These are phyloP conservation scores for Ischnura elegans DNA, from an alignment of 2,888 invertebrate species.

Conservation along the genomic window DNA sequence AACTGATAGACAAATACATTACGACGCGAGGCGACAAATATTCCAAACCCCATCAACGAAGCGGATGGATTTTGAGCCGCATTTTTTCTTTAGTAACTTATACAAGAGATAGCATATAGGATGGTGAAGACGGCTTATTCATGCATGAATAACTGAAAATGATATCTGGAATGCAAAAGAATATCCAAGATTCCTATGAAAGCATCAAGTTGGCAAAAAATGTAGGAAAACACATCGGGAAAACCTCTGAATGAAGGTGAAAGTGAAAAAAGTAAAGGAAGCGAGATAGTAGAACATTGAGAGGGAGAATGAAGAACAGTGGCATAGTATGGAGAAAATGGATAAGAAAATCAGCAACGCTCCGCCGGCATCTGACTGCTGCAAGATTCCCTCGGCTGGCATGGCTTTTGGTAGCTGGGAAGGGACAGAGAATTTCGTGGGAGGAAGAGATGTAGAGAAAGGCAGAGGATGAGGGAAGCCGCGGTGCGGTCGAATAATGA, in stretches of 20 bases:
- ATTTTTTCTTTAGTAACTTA: too few relatives aligned
- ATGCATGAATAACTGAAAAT: too few relatives aligned
- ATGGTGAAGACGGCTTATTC: too few relatives aligned
- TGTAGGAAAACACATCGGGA: neutral
- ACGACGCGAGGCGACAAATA: too few relatives aligned
- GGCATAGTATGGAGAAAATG: neutral
- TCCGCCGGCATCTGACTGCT: neutral
- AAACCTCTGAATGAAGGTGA: neutral
- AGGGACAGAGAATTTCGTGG: too few relatives aligned
- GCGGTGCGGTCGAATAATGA: conserved; percentile 13
- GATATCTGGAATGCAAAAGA: neutral
- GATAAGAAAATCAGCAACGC: neutral
- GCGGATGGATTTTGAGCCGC: too few relatives aligned
- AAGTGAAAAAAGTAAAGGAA: neutral
- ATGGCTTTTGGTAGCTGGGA: too few relatives aligned
- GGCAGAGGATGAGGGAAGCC: neutral
- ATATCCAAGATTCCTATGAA: neutral
- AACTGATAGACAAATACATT: too few relatives aligned
- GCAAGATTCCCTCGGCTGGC: neutral
- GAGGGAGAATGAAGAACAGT: neutral
- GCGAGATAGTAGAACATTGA: neutral
- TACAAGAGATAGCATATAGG: too few relatives aligned
- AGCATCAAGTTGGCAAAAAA: neutral
- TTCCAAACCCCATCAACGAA: too few relatives aligned
- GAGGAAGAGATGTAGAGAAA: neutral